A percentile compares a stretch with the other conserved stretches of the same genome.
These are phyloP conservation scores for Drosophila affinis DNA, from an alignment of 2,888 invertebrate genomes.

Conservation along the genomic window DNA sequence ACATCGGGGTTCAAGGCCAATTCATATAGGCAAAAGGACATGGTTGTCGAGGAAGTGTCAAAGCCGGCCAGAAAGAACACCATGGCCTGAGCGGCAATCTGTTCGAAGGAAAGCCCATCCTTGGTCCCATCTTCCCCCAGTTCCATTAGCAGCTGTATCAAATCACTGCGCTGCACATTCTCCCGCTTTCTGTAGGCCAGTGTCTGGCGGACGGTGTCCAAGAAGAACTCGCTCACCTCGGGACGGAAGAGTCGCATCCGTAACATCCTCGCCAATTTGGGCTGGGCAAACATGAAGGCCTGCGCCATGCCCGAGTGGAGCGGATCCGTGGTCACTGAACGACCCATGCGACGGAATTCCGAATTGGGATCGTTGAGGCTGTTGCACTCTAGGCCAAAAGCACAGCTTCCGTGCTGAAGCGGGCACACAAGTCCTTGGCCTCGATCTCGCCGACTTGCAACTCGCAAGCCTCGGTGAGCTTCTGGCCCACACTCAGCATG, in stretches of 20 bases:
- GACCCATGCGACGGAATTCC: slow-evolving; percentile 77
- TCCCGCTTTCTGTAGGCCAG: slow-evolving; percentile 80
- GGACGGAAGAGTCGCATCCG: slow-evolving; percentile 52
- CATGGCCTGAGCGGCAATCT: slow-evolving; percentile 85
- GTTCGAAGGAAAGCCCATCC: slow-evolving; percentile 76
- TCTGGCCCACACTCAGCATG: slow-evolving; percentile 62
- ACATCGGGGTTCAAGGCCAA: slow-evolving; percentile 84
- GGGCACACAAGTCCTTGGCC: slow-evolving; percentile 83
- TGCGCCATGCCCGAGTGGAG: slow-evolving; percentile 40
- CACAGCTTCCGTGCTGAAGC: slow-evolving; percentile 84
- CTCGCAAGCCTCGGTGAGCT: slow-evolving; percentile 20
- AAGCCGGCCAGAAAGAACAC: slow-evolving; percentile 86
- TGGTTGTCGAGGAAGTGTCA: slow-evolving; percentile 85
- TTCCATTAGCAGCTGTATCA: slow-evolving; percentile 80
- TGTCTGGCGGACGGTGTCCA: slow-evolving; percentile 82
- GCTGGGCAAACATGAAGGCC: slow-evolving; percentile 57
- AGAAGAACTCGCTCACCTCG: slow-evolving; percentile 69
- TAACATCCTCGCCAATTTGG: slow-evolving; percentile 52
- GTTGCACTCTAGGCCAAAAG: slow-evolving; percentile 84
- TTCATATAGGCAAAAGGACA: slow-evolving; percentile 85
- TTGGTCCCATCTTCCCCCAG: slow-evolving; percentile 15
- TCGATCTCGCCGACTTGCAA: slow-evolving; percentile 76
- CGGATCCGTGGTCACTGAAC: slow-evolving; percentile 44
- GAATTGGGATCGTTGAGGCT: slow-evolving; percentile 82
- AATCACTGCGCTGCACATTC: slow-evolving; percentile 83